These are phyloP conservation scores for Lampris megalopsis DNA, from an alignment of 2,113 vertebrate species.

Conservation along the genomic window DNA sequence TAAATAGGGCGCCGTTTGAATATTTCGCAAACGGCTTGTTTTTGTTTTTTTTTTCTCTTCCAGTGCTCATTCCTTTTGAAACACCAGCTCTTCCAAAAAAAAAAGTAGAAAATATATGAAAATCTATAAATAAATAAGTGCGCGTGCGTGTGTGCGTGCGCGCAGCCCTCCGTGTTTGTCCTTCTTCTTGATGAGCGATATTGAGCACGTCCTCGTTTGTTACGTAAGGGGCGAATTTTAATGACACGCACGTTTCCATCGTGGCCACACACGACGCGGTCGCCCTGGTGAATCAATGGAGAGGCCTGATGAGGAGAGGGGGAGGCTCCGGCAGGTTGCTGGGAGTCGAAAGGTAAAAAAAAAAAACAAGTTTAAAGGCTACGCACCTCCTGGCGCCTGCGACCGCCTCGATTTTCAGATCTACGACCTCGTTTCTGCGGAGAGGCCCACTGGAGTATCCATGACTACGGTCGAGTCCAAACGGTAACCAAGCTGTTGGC, in stretches of 20 bases:
- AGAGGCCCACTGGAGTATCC: constrained; percentile 35
- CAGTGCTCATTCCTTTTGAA: constrained; percentile 46
- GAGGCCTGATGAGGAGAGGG: constrained; percentile 53
- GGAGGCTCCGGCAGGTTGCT: constrained; percentile 52
- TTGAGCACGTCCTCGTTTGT: constrained; percentile 38
- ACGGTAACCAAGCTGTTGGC: constrained; percentile 54
- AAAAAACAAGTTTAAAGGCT: constrained; percentile 34
- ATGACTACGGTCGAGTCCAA: constrained; percentile 23
- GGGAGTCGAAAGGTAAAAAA: constrained; percentile 68
- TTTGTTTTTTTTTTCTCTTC: constrained; percentile 9
- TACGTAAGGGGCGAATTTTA: constrained; percentile 61
- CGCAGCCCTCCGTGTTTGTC: not conserved
- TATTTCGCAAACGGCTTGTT: constrained; percentile 54
- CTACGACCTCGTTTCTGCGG: constrained; percentile 33
- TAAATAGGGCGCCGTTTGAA: constrained; percentile 71
- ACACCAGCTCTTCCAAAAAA: constrained; percentile 24
- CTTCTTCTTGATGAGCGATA: constrained; percentile 25
- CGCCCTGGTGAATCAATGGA: constrained; percentile 59
- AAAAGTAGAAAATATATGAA: constrained; percentile 15
- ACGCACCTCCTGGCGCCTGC: constrained; percentile 34
- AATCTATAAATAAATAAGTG: constrained; percentile 37
- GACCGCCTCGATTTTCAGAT: constrained; percentile 43
- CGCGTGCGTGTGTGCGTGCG: not conserved
- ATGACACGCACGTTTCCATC: constrained; percentile 37
- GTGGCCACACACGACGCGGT: constrained; percentile 35